These are phyloP conservation scores for Thryonomys swinderianus DNA, from an alignment of 2,113 vertebrate genomes.

Conservation along the genomic window DNA sequence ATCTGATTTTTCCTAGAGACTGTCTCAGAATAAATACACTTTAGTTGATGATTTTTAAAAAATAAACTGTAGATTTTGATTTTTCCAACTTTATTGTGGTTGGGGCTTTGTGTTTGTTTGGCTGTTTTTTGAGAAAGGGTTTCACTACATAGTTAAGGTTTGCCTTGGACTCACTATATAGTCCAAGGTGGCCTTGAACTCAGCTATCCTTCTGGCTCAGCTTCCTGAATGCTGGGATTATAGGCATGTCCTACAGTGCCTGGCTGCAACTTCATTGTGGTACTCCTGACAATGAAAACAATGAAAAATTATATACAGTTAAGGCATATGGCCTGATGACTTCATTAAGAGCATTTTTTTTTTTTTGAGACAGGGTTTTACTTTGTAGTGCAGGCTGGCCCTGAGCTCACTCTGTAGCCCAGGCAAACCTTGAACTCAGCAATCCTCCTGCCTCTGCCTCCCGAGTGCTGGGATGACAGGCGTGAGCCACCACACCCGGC, in stretches of 20 bases:
- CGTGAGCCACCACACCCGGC: too few relatives aligned
- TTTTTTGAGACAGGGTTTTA: too few relatives aligned
- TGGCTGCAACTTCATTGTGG: background rate
- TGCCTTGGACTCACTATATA: background rate
- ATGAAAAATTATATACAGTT: background rate
- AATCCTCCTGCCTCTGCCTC: too few relatives aligned
- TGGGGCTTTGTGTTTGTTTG: background rate
- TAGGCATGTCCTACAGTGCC: background rate
- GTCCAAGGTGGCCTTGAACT: background rate
- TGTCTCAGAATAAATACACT: background rate
- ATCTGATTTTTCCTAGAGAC: slow-evolving; percentile 14
- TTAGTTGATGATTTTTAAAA: background rate
- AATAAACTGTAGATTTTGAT: background rate
- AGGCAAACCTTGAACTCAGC: too few relatives aligned
- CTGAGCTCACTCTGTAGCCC: too few relatives aligned
- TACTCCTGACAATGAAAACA: background rate
- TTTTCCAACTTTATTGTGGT: background rate
- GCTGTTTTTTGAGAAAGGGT: background rate
- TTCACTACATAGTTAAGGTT: background rate
- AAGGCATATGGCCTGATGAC: background rate
- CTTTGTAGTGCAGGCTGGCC: too few relatives aligned
- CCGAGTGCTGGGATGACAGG: too few relatives aligned
- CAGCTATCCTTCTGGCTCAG: background rate
- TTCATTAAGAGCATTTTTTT: too few relatives aligned
- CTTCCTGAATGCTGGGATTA: background rate